Evolutionary conservation across 2,888 invertebrate genomes (phyloP).

Genomic region (Athalia cordata): DNA sequence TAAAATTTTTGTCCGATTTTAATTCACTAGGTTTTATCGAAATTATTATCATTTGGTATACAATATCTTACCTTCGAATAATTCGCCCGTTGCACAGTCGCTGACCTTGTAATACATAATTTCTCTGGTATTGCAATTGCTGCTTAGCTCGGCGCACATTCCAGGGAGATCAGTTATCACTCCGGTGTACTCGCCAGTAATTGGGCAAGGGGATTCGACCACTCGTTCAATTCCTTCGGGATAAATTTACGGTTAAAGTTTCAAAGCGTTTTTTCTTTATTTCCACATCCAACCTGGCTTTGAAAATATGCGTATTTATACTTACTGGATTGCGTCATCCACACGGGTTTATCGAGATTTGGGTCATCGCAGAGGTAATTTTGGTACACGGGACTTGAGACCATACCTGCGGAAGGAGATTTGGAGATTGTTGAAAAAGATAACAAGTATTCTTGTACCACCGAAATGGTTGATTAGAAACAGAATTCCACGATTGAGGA

Average conservation of each 20-base stretch:
- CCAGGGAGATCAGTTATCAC: conserved; percentile 77
- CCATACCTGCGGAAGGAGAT: conserved; percentile 61
- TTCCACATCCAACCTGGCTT: conserved; percentile 1
- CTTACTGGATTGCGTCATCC: conserved; percentile 81
- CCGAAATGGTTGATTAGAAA: not conserved
- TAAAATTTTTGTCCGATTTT: too few species aligned
- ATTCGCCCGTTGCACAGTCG: conserved; percentile 77
- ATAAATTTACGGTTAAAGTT: not conserved
- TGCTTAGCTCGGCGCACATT: conserved; percentile 80
- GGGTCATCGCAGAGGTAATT: conserved; percentile 73
- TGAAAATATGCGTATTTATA: conserved; percentile 53
- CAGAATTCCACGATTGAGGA: not conserved
- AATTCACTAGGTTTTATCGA: too few species aligned
- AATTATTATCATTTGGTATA: too few species aligned
- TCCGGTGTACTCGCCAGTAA: conserved; percentile 81
- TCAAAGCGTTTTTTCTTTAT: not conserved
- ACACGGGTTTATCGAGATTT: conserved; percentile 76
- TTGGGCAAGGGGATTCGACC: conserved; percentile 78
- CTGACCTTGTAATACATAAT: conserved; percentile 81
- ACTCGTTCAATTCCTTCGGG: conserved; percentile 70
- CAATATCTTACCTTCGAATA: conserved; percentile 77
- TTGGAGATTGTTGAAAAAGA: conserved; percentile 3
- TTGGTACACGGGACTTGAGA: conserved; percentile 69
- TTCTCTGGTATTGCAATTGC: conserved; percentile 80
- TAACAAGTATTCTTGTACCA: not conserved